phyloP scores from a whole-genome alignment of 2,113 vertebrate species.

The Myxocyprinus asiaticus region DNA sequence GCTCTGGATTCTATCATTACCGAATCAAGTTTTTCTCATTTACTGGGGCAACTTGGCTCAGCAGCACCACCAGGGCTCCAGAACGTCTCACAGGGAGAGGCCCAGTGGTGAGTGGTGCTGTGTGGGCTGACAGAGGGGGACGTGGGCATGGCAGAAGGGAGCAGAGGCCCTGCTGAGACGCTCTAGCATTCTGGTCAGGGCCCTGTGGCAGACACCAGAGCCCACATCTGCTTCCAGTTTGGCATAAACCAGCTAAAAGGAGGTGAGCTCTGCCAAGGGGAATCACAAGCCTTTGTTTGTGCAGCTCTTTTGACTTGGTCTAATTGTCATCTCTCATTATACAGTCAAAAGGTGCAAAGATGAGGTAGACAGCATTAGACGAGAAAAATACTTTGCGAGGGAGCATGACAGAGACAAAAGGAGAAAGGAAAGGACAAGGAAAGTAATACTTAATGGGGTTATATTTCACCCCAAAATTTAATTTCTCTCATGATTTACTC shows the following conservation, averaged over 20 bases:
- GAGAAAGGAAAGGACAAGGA: background rate
- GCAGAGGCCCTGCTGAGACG: slow-evolving; percentile 67
- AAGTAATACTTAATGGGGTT: background rate
- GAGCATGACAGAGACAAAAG: background rate
- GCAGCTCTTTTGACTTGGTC: slow-evolving; percentile 66
- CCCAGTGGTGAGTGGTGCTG: slow-evolving; percentile 28
- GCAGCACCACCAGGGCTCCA: slow-evolving; percentile 29
- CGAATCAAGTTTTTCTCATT: slow-evolving; percentile 59
- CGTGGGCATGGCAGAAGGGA: slow-evolving; percentile 57
- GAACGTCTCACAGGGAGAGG: slow-evolving; percentile 3
- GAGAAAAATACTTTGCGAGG: slow-evolving; percentile 65
- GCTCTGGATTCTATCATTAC: slow-evolving; percentile 9
- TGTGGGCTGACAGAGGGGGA: slow-evolving; percentile 58
- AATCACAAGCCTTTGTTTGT: slow-evolving; percentile 51
- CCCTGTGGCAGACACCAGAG: slow-evolving; percentile 54
- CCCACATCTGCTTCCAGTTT: slow-evolving; percentile 81
- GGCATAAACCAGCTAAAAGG: slow-evolving; percentile 66
- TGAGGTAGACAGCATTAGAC: slow-evolving; percentile 71
- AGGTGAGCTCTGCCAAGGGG: slow-evolving; percentile 69
- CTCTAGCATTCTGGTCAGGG: slow-evolving; percentile 56
- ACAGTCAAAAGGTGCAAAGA: slow-evolving; percentile 74
- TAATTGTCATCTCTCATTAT: slow-evolving; percentile 80
- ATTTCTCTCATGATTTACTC: no score
- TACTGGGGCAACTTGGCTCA: slow-evolving; percentile 52
- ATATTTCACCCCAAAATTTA: no score